A percentile compares a stretch with the other conserved stretches of the same genome.
Conservation (phyloP, 2,888 invertebrate species). For the Sinopyrophorus schimmeli region DNA sequence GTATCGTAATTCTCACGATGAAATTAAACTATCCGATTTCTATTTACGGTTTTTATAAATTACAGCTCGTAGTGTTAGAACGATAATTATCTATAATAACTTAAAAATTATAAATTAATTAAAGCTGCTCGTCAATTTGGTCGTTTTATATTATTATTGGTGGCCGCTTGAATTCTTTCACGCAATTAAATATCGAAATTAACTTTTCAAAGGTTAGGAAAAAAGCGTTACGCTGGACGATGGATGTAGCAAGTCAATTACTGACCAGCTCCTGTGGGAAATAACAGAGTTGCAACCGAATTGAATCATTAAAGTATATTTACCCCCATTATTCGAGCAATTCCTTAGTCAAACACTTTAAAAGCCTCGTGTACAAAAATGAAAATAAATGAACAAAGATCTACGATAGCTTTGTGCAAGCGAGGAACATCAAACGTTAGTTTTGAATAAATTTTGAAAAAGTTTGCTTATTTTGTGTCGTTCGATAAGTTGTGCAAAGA, state of each 20-base stretch:
- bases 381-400: constrained; percentile 4
- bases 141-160: too few relatives aligned
- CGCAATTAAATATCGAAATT: too few relatives aligned
- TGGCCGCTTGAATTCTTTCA: too few relatives aligned
- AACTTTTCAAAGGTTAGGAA: too few relatives aligned
- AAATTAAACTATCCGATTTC: too few relatives aligned
- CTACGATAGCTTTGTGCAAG: not conserved
- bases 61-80: too few relatives aligned
- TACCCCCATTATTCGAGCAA: constrained; percentile 10
- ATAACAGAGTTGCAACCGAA: constrained; percentile 21
- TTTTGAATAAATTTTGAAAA: constrained; percentile 5
- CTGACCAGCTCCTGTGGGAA: constrained; percentile 12
- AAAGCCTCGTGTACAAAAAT: constrained; percentile 5
- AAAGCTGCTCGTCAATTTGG: too few relatives aligned
- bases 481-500: not conserved
- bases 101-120: too few relatives aligned
- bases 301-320: constrained; percentile 16
- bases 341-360: constrained; percentile 16
- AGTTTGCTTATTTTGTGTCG: not conserved
- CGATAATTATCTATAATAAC: too few relatives aligned
- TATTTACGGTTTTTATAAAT: too few relatives aligned
- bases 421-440: constrained; percentile 6
- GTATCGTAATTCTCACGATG: too few relatives aligned
- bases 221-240: too few relatives aligned
- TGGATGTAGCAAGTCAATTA: constrained; percentile 18